These are phyloP conservation scores for Mormyrus hasselquistii DNA, from an alignment of 2,797 vertebrate genomes.

Conservation along the genomic window DNA sequence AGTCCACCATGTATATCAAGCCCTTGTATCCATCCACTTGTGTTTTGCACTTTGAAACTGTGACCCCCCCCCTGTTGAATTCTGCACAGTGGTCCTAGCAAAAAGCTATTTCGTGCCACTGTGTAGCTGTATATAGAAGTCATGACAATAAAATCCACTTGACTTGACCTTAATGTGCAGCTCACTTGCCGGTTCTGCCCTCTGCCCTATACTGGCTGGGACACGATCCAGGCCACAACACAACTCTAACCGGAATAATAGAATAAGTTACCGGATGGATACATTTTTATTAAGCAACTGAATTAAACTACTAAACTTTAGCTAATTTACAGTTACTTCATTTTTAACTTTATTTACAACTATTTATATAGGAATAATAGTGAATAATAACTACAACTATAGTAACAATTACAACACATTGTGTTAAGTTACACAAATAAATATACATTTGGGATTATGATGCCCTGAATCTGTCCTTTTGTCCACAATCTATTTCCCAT, in stretches of 20 bases:
- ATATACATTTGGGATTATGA: constrained; percentile 24
- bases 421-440: constrained; percentile 30
- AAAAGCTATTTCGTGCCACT: neutral
- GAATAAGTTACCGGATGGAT: neutral
- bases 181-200: neutral
- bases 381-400: neutral
- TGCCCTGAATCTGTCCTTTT: constrained; percentile 36
- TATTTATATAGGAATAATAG: neutral
- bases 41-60: neutral
- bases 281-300: neutral
- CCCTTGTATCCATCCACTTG: neutral
- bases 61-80: neutral
- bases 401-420: neutral
- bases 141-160: neutral
- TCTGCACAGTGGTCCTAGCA: neutral
- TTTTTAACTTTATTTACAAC: neutral
- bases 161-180: neutral
- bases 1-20: neutral
- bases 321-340: neutral
- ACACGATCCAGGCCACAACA: neutral
- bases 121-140: neutral
- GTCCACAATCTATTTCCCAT: constrained; percentile 61
- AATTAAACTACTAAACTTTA: neutral
- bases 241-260: neutral
- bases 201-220: neutral